Percentiles rank a stretch among this genome's conserved stretches.
These are phyloP conservation scores for Scaptodrosophila lebanonensis DNA, from an alignment of 1,140 invertebrate species.

Conservation along the genomic window DNA sequence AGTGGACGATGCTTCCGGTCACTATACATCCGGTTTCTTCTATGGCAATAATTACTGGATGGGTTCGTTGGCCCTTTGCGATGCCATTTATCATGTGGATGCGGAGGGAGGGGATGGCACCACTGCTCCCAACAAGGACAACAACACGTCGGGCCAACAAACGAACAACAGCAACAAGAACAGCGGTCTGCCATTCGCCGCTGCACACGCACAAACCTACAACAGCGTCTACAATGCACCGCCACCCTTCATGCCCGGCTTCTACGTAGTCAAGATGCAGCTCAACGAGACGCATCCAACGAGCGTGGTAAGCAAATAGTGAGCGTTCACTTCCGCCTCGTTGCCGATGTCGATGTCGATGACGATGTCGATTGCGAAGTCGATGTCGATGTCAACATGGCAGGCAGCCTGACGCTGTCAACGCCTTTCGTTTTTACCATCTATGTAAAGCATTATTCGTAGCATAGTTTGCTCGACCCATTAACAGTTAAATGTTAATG, in stretches of 20 bases:
- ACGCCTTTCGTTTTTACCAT: no score
- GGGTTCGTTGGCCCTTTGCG: constrained; percentile 86
- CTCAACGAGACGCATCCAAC: constrained; percentile 78
- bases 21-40: constrained; percentile 87
- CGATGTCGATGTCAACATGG: no score
- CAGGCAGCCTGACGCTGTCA: no score
- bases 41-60: constrained; percentile 91
- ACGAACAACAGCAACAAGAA: constrained; percentile 32
- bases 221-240: constrained; percentile 65
- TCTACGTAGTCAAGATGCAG: constrained; percentile 80
- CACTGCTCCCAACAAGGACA: constrained; percentile 26
- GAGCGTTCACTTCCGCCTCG: background rate
- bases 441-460: no score
- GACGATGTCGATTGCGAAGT: no score
- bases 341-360: no score
- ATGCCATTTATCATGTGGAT: constrained; percentile 82
- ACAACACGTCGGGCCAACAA: constrained; percentile 29
- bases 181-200: constrained; percentile 58
- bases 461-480: no score
- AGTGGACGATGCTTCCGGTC: constrained; percentile 89
- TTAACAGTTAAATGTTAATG: no score
- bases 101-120: constrained; percentile 55
- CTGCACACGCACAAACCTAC: constrained; percentile 66
- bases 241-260: constrained; percentile 80
- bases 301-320: constrained; percentile 76